These are phyloP conservation scores for Eclectus roratus DNA, from an alignment of 2,113 vertebrate species.

Conservation along the genomic window DNA sequence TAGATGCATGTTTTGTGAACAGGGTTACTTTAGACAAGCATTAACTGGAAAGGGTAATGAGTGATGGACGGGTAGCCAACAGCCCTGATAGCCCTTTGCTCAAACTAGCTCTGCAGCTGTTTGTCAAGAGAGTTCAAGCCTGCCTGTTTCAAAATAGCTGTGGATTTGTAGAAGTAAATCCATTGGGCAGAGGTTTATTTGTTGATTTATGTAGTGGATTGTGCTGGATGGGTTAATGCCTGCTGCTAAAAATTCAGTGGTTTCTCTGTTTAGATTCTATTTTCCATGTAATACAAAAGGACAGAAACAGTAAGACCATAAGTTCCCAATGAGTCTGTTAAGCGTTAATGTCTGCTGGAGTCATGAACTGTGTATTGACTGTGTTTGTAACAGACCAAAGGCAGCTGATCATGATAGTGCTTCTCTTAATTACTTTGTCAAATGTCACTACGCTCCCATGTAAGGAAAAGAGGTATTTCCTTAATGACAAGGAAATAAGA, in stretches of 20 bases:
- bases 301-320: constrained; percentile 3
- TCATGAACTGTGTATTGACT: constrained; percentile 34
- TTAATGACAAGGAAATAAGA: constrained; percentile 24
- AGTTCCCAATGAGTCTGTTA: background rate
- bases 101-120: background rate
- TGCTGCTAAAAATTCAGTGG: background rate
- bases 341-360: constrained; percentile 30
- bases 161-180: background rate
- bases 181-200: background rate
- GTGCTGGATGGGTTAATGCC: constrained; percentile 2
- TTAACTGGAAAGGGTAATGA: background rate
- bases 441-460: background rate
- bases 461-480: constrained; percentile 29
- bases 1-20: background rate
- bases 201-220: background rate
- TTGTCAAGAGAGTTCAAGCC: background rate
- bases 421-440: constrained; percentile 58
- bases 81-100: background rate
- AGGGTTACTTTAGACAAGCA: background rate
- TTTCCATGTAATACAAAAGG: constrained; percentile 17
- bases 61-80: background rate
- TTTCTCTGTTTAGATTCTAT: constrained; percentile 9
- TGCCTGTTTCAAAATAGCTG: background rate
- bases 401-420: background rate
- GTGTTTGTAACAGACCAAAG: constrained; percentile 25